Conservation (phyloP, 2,113 vertebrate genomes). For the Malurus alboscapulatus region DNA sequence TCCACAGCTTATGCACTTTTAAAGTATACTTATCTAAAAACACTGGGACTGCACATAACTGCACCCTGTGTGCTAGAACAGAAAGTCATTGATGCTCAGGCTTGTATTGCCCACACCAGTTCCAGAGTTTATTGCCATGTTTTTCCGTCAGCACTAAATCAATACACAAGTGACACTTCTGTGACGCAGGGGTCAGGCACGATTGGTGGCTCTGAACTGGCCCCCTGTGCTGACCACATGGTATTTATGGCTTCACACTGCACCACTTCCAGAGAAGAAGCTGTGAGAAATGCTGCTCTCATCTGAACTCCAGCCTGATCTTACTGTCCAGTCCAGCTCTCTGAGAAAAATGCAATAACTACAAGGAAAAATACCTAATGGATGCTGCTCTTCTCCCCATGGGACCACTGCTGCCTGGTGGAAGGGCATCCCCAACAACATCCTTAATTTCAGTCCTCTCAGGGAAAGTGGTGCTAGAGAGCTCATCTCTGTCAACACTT, state of each 20-base stretch:
- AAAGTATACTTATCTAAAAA: conserved; percentile 33
- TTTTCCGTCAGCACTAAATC: conserved; percentile 28
- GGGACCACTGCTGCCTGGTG: background rate
- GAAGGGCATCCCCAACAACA: background rate
- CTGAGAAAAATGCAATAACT: background rate
- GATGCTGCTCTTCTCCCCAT: background rate
- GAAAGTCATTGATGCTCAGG: conserved; percentile 52
- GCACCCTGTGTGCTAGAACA: conserved; percentile 42
- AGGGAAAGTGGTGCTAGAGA: conserved; percentile 30
- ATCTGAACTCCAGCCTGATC: background rate
- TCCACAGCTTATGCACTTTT: background rate
- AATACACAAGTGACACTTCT: conserved; percentile 3
- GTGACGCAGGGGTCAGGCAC: background rate
- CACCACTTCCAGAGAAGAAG: background rate
- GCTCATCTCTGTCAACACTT: background rate
- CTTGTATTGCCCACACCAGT: background rate
- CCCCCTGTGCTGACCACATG: background rate
- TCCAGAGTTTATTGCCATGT: conserved; percentile 39
- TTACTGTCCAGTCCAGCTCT: background rate
- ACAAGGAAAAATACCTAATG: background rate
- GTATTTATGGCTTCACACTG: background rate
- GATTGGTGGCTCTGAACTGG: conserved; percentile 7
- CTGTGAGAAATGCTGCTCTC: background rate
- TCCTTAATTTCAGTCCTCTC: conserved; percentile 15
- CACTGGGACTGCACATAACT: conserved; percentile 6